Conservation (phyloP, 2,888 invertebrate genomes). For the Selenia dentaria region DNA sequence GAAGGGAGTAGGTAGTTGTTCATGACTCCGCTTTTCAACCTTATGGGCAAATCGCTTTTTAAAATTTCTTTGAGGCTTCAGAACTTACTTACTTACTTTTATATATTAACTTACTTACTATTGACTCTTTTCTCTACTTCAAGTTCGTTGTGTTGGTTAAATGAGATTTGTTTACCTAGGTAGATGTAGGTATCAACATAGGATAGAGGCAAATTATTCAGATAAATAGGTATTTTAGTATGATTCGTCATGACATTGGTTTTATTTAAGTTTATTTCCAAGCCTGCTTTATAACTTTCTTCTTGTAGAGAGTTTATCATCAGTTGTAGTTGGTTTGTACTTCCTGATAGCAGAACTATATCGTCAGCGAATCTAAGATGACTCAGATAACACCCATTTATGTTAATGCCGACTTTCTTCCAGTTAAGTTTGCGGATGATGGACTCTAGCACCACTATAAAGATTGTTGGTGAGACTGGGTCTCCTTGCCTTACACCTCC, state of each 20-base stretch:
- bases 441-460: conserved; percentile 2
- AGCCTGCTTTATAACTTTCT: conserved; percentile 20
- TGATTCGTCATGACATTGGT: conserved; percentile 30
- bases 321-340: conserved; percentile 1
- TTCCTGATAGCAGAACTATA: conserved; percentile 9
- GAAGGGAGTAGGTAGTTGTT: conserved; percentile 2
- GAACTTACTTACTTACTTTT: no score
- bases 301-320: conserved; percentile 20
- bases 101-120: not conserved
- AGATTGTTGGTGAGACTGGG: conserved; percentile 10
- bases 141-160: conserved; percentile 1
- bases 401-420: conserved; percentile 5
- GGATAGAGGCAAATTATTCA: not conserved
- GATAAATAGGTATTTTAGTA: conserved; percentile 10
- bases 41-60: conserved; percentile 1
- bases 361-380: conserved; percentile 11
- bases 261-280: conserved; percentile 28
- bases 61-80: not conserved
- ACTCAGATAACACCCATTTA: not conserved
- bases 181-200: conserved; percentile 21
- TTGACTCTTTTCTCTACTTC: not conserved
- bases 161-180: conserved; percentile 15
- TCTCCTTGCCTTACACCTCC: conserved; percentile 14
- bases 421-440: conserved; percentile 3
- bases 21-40: conserved; percentile 15